phyloP scores from a whole-genome alignment of 2,113 vertebrate genomes.

The Neopipo cinnamomea region DNA sequence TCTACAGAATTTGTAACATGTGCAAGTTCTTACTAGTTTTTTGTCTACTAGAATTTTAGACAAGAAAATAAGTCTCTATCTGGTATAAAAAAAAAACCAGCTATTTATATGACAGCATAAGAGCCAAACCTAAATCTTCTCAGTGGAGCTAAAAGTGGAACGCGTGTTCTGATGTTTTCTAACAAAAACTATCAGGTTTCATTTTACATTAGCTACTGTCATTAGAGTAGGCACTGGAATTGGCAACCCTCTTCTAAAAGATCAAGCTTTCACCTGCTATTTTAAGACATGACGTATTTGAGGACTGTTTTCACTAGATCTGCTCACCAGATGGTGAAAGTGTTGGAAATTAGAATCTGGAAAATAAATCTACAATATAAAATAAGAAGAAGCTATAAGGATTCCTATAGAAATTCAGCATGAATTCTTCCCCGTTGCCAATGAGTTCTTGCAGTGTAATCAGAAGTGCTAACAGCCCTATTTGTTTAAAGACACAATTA shows the following conservation, averaged over 20 bases:
- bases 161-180: neutral
- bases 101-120: neutral
- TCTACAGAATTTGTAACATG: neutral
- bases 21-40: neutral
- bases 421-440: neutral
- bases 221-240: neutral
- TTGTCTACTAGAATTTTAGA: neutral
- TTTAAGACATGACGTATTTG: neutral
- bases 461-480: neutral
- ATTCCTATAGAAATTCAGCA: neutral
- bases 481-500: neutral
- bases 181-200: neutral
- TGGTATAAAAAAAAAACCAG: neutral
- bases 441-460: neutral
- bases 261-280: neutral
- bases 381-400: neutral
- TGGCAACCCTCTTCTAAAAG: neutral
- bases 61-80: neutral
- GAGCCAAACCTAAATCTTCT: neutral
- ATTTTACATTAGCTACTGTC: neutral
- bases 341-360: neutral
- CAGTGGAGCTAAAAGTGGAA: neutral
- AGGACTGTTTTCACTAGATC: neutral
- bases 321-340: neutral
- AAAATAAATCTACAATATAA: neutral